These are phyloP conservation scores for Caenorhabditis virilis DNA, from an alignment of 2,888 invertebrate genomes.

Conservation along the genomic window DNA sequence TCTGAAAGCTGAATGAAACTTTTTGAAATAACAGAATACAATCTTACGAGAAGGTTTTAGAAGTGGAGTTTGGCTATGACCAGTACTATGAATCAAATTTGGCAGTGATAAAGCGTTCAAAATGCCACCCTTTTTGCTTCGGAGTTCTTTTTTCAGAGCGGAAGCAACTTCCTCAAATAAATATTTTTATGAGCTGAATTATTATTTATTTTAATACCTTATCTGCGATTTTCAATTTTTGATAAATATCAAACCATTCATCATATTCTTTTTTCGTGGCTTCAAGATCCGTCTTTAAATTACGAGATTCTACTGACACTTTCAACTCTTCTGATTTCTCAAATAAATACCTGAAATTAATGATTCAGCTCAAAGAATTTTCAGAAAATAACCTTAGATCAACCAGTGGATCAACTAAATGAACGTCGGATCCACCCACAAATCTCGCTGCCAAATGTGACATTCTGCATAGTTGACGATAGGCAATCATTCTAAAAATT, in stretches of 20 bases:
- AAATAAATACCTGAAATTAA: slow-evolving; percentile 28
- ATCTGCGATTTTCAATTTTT: slow-evolving; percentile 28
- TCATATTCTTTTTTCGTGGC: slow-evolving; percentile 38
- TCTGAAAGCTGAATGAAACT: slow-evolving; percentile 13
- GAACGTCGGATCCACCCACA: slow-evolving; percentile 46
- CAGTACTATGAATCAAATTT: slow-evolving; percentile 38
- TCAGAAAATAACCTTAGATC: slow-evolving; percentile 41
- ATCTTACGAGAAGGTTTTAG: slow-evolving; percentile 39
- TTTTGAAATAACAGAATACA: not conserved
- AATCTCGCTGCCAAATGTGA: slow-evolving; percentile 51
- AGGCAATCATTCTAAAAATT: slow-evolving; percentile 19
- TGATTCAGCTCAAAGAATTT: not conserved
- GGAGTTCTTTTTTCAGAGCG: slow-evolving; percentile 35
- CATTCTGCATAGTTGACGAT: slow-evolving; percentile 36
- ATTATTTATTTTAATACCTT: slow-evolving; percentile 4
- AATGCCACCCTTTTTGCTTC: slow-evolving; percentile 39
- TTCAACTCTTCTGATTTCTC: slow-evolving; percentile 33
- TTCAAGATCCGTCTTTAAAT: slow-evolving; percentile 37
- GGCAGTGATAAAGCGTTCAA: slow-evolving; percentile 48
- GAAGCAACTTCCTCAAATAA: slow-evolving; percentile 16
- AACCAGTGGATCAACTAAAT: slow-evolving; percentile 59
- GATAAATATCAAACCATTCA: slow-evolving; percentile 45
- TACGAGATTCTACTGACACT: slow-evolving; percentile 37
- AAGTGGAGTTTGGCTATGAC: slow-evolving; percentile 26
- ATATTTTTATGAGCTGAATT: not conserved